Evolutionary conservation across 2,113 vertebrate genomes (phyloP).

Genomic region (Sigmodon hispidus): DNA sequence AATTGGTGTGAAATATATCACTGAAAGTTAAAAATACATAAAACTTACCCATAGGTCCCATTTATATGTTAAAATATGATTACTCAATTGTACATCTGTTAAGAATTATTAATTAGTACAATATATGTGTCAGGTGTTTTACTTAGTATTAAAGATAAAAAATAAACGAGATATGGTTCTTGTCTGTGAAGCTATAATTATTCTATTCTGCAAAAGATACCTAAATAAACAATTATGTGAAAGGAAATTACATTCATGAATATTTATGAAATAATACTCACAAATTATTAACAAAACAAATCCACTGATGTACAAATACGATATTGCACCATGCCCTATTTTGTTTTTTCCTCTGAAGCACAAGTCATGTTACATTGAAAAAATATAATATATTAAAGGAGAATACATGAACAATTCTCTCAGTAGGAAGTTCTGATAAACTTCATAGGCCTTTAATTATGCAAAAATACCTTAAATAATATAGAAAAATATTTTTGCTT

Average conservation of each 20-base stretch:
- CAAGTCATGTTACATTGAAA: slow-evolving; percentile 62
- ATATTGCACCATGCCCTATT: slow-evolving; percentile 28
- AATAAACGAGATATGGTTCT: slow-evolving; percentile 52
- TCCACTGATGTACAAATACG: slow-evolving; percentile 62
- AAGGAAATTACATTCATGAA: slow-evolving; percentile 68
- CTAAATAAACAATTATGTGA: slow-evolving; percentile 67
- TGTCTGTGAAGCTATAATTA: slow-evolving; percentile 67
- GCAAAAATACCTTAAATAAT: slow-evolving; percentile 4
- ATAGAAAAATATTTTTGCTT: not conserved
- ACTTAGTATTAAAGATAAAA: slow-evolving; percentile 56
- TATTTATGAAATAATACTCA: slow-evolving; percentile 73
- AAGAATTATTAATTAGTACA: slow-evolving; percentile 34
- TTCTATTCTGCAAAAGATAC: slow-evolving; percentile 66
- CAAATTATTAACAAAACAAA: slow-evolving; percentile 72
- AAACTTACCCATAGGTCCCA: not conserved
- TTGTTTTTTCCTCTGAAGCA: slow-evolving; percentile 55
- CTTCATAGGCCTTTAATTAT: not conserved
- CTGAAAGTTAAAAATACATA: slow-evolving; percentile 41
- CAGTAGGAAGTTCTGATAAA: slow-evolving; percentile 30
- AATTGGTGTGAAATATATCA: not conserved
- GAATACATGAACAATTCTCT: not conserved
- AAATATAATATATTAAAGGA: slow-evolving; percentile 31
- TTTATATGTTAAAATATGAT: slow-evolving; percentile 47
- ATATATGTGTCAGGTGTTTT: slow-evolving; percentile 40
- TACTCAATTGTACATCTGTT: slow-evolving; percentile 46